These are phyloP conservation scores for Neopelma chrysocephalum DNA, from an alignment of 2,797 vertebrate genomes.

Conservation along the genomic window DNA sequence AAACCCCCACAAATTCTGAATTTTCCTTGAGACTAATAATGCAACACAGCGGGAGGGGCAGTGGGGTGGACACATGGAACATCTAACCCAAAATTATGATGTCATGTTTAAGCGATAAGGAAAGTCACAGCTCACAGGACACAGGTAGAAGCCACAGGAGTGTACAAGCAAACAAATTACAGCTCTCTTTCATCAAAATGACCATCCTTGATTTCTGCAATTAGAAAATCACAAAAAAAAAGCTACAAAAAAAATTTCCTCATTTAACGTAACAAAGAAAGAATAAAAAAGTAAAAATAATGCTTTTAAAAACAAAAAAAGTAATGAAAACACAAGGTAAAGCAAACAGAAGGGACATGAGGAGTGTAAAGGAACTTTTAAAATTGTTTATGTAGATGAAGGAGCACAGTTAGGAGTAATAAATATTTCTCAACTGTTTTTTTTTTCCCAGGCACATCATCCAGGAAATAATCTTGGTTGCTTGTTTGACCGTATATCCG, in stretches of 20 bases:
- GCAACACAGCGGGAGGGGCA: neutral
- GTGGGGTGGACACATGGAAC: too few species aligned
- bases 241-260: accelerated
- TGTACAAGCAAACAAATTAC: neutral
- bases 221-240: neutral
- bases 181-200: neutral
- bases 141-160: neutral
- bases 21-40: neutral
- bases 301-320: neutral
- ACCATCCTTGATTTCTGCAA: neutral
- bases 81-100: neutral
- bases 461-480: neutral
- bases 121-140: neutral
- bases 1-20: neutral
- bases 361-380: neutral
- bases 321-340: neutral
- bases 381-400: neutral
- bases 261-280: neutral
- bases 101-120: neutral
- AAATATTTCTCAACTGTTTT: neutral
- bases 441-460: neutral
- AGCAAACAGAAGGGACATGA: neutral
- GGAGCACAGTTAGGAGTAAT: neutral
- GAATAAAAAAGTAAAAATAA: neutral
- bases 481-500: neutral